Evolutionary conservation across 2,888 invertebrate genomes (phyloP), one percentile per base, ranked within the genome.

Genomic region (Diarsia mendica): DNA sequence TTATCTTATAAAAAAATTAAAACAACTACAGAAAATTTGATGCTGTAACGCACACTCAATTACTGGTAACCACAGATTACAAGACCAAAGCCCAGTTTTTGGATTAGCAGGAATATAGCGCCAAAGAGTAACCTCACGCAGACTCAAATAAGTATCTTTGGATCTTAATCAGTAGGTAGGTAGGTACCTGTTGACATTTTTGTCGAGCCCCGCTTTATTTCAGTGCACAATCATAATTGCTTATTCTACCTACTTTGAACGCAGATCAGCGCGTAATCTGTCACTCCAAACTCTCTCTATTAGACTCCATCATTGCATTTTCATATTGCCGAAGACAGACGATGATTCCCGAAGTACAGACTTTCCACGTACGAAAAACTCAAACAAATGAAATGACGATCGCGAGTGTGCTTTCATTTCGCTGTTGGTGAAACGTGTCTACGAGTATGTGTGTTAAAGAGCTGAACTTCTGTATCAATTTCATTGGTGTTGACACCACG

Each of bases 401-500:
- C 9, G 23, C 3, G 2, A 9, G 0, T 6, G 46, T 6, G 1
- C 9, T 18, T 28, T 23, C 23, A 15, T 23, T 28, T 23, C 55
- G 55, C 13, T 13, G 58, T 58, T 18, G 9, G 39, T 53, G 11
- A 44, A 20, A 11, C 11, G 0, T 33, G 20, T 33, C 4, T 33
- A 15, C 28, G 53, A 44, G 8, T 69, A 15, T 3, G 5, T n/a
- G 2, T 13, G 3, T 51, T 13, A 10, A 20, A 0, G 3, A 69
- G 15, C 10, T 0, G 0, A 4, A 18, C 77, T 76, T 69, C 76
- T 76, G 61, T 13, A 4, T 13, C 0, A 18, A 18, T 28, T 6
- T 48, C 6, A 13, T 39, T 18, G 3, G 2, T 77, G 51, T 69
- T 77, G 79, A 78, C 81, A 80, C 53, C 73, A 28, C 61, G 81